Evolutionary conservation across 2,888 invertebrate genomes (phyloP).

Genomic region (Bimastos eiseni): DNA sequence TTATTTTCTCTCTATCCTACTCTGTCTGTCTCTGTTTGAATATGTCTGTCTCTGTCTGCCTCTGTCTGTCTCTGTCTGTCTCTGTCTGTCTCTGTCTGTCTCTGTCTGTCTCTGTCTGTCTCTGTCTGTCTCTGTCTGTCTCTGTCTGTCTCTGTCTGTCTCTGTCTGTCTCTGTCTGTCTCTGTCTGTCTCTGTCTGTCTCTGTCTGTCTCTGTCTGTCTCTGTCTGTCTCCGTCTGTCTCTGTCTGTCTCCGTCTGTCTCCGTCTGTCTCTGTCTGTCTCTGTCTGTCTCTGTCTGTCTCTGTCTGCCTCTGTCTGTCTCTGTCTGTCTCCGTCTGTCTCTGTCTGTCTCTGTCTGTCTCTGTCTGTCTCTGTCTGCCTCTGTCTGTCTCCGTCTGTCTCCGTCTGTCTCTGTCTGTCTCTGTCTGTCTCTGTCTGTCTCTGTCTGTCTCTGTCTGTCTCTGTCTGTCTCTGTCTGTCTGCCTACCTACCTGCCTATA

Average conservation of each 20-base stretch:
- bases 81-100: not conserved
- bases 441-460: too few species aligned
- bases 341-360: not conserved
- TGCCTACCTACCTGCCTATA: too few species aligned
- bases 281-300: not conserved
- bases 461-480: not conserved
- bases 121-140: not conserved
- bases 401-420: too few species aligned
- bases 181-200: not conserved
- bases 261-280: not conserved
- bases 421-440: too few species aligned
- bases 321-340: not conserved
- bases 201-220: not conserved
- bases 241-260: not conserved
- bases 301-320: not conserved
- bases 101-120: not conserved
- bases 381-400: too few species aligned
- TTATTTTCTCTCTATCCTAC: too few species aligned
- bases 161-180: not conserved
- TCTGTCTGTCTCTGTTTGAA: not conserved
- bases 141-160: not conserved
- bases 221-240: not conserved
- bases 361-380: too few species aligned
- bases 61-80: not conserved
- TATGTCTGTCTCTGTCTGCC: not conserved